Percentiles rank a stretch among this genome's conserved stretches.
Conservation (phyloP, 2,113 vertebrate genomes). For the Dasyprocta punctata region DNA sequence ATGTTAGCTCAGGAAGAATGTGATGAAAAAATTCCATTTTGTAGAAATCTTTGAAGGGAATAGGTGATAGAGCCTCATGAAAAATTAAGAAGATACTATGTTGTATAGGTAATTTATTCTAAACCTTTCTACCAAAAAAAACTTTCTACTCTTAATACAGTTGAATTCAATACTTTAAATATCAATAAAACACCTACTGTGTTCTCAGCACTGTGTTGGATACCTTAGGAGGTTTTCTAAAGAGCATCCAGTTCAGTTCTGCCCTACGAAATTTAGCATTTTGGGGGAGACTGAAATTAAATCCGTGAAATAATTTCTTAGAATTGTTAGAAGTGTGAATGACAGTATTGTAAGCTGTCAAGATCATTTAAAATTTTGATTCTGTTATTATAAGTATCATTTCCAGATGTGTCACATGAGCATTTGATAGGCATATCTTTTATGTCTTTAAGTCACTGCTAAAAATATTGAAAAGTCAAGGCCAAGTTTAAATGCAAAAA, state of each 20-base stretch:
- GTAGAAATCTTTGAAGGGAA: constrained; percentile 40
- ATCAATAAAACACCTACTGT: constrained; percentile 14
- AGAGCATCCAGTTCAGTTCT: background rate
- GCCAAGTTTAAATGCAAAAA: constrained; percentile 30
- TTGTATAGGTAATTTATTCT: background rate
- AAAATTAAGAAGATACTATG: background rate
- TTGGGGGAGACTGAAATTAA: constrained; percentile 53
- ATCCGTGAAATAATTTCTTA: constrained; percentile 60
- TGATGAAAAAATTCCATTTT: constrained; percentile 33
- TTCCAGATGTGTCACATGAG: constrained; percentile 69
- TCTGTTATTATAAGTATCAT: constrained; percentile 81
- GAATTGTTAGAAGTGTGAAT: constrained; percentile 67
- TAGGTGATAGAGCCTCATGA: background rate
- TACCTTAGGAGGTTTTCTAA: constrained; percentile 10
- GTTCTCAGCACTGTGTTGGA: background rate
- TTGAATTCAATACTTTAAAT: constrained; percentile 22
- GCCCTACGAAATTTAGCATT: constrained; percentile 43
- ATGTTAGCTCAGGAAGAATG: background rate
- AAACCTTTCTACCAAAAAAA: background rate
- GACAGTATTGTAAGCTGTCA: constrained; percentile 80
- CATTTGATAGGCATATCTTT: constrained; percentile 75
- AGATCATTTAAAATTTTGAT: constrained; percentile 78
- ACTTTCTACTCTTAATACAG: background rate
- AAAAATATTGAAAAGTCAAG: constrained; percentile 71
- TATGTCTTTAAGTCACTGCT: constrained; percentile 66